These are phyloP conservation scores for Deroplatys truncata DNA, from an alignment of 2,888 invertebrate genomes.

Conservation along the genomic window DNA sequence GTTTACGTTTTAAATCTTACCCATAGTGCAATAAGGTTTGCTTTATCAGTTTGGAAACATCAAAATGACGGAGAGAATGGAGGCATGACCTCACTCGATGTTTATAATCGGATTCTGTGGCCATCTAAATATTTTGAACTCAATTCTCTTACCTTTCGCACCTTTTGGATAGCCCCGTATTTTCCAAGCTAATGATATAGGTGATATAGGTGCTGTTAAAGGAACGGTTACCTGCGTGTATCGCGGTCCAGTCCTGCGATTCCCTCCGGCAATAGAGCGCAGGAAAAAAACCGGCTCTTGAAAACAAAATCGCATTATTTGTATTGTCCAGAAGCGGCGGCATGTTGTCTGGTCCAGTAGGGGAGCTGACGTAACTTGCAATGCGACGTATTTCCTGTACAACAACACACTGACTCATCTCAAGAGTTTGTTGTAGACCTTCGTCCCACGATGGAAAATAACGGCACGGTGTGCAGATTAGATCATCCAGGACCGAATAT, in stretches of 20 bases:
- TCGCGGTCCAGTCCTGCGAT: background rate
- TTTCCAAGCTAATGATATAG: too few relatives aligned
- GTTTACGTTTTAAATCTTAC: too few relatives aligned
- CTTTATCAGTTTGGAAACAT: too few relatives aligned
- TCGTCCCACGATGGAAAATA: background rate
- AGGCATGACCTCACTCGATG: too few relatives aligned
- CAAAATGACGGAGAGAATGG: too few relatives aligned
- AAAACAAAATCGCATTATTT: background rate
- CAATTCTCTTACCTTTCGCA: too few relatives aligned
- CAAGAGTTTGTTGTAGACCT: background rate
- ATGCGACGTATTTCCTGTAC: background rate
- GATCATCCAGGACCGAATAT: background rate
- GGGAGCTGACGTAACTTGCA: background rate
- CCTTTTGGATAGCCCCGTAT: too few relatives aligned
- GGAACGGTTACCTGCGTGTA: too few relatives aligned
- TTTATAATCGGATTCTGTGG: too few relatives aligned
- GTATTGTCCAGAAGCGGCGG: background rate
- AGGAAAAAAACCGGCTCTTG: background rate
- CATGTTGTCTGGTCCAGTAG: background rate
- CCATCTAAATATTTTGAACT: too few relatives aligned
- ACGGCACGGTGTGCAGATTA: background rate
- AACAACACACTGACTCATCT: background rate
- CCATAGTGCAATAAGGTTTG: too few relatives aligned
- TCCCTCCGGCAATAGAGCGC: background rate
- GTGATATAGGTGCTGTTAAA: too few relatives aligned